Evolutionary conservation across 1,140 invertebrate species (phyloP).

Genomic region (Monomorium pharaonis): DNA sequence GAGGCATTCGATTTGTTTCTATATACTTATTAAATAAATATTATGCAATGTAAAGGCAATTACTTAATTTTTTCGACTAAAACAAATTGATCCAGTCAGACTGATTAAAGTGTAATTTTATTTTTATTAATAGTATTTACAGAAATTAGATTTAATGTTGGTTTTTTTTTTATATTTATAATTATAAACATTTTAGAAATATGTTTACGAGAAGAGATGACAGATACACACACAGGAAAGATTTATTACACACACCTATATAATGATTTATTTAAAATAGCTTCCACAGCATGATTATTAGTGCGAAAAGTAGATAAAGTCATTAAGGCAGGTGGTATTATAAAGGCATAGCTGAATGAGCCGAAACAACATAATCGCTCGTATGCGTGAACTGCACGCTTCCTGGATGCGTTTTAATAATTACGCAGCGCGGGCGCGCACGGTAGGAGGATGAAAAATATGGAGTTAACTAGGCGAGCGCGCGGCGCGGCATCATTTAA

Average conservation of each 20-base stretch:
- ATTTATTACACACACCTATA: neutral
- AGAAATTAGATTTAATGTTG: neutral
- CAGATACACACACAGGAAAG: neutral
- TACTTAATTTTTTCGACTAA: neutral
- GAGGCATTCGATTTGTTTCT: neutral
- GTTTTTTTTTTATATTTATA: neutral
- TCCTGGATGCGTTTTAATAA: constrained; percentile 46
- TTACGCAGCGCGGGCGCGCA: constrained; percentile 7
- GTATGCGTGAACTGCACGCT: constrained; percentile 25
- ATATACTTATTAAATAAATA: constrained; percentile 1
- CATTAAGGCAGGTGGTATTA: constrained; percentile 27
- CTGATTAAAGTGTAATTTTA: neutral
- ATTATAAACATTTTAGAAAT: neutral
- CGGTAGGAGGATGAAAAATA: constrained; percentile 31
- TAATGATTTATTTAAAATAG: neutral
- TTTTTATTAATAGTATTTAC: neutral
- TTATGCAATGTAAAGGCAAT: neutral
- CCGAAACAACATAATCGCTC: constrained; percentile 48
- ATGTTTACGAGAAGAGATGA: neutral
- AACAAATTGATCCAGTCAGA: too few species aligned
- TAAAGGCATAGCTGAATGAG: constrained; percentile 20
- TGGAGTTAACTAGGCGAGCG: constrained; percentile 16
- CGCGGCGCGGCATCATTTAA: constrained; percentile 63
- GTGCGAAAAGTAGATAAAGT: constrained; percentile 33
- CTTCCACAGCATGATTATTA: constrained; percentile 7